Evolutionary conservation across 2,797 vertebrate species (phyloP), one percentile per base, ranked within the genome.

Genomic region (Oryzias sinensis): DNA sequence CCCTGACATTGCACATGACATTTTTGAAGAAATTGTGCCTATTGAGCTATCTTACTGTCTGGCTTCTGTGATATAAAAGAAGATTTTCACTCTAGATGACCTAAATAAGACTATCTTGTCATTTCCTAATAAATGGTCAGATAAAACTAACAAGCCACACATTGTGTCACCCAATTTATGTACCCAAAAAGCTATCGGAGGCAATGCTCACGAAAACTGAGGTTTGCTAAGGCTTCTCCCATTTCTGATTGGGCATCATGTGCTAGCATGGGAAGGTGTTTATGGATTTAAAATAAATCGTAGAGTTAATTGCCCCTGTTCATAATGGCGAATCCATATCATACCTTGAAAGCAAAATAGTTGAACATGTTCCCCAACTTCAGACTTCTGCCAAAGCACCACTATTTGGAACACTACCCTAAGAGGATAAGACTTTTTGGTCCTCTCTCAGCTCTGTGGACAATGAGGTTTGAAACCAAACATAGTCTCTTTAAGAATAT

Each of bases 241-340:
- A 22, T 65, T 79, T 57, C 5, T 63, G 5, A 49, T 69, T 18
- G 65, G 72, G 3, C 13, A 37, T 5, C 14, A 14, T 3, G 51
- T 75, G 3, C 52, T 46, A 29, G 63, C 43, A 55, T 70, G 54
- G 60, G 1, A 18, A 50, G 1, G 47, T 65, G 3, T 48, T 73
- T 4, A 41, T 73, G 9, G 53, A 51, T 43, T 51, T 64, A 44
- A 77, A 71, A 49, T 55, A 70, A 17, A 57, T 70, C 44, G 43
- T 64, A 5, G 45, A 65, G 54, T 27, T 62, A n/a, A 15, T 77
- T 62, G 25, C 65, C 16, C 62, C 59, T 2, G 29, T 62, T 0
- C 61, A 76, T 51, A 74, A 24, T 7, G 62, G 72, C 17, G 58
- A 70, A 49, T 59, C 70, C 2, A 62, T 77, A 6, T 44, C 58